phyloP scores from a whole-genome alignment of 2,113 vertebrate genomes.

The Gymnorhina tibicen region DNA sequence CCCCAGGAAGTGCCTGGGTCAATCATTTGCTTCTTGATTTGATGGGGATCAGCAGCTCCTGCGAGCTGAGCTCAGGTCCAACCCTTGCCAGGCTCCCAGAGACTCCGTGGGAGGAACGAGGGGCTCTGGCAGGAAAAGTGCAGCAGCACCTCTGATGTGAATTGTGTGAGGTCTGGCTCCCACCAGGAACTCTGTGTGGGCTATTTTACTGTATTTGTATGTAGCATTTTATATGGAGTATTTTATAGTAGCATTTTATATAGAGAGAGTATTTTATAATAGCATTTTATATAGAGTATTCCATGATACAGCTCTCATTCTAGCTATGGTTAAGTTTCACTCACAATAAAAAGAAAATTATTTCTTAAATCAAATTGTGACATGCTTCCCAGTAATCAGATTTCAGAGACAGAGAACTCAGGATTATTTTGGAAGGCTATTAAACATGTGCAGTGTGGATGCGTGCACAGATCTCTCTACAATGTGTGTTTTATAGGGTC shows the following conservation, averaged over 20 bases:
- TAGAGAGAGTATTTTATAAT: rapidly evolving
- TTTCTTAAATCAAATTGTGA: not conserved
- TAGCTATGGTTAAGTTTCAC: not conserved
- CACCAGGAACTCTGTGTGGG: not conserved
- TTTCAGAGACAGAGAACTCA: not conserved
- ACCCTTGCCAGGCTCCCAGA: not conserved
- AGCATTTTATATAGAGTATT: not conserved
- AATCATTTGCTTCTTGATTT: conserved; percentile 36
- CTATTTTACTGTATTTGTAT: rapidly evolving
- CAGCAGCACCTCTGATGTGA: not conserved
- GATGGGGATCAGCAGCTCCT: not conserved
- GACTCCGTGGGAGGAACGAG: not conserved
- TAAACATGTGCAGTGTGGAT: not conserved
- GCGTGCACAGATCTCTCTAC: rapidly evolving
- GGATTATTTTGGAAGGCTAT: not conserved
- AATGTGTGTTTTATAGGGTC: not conserved
- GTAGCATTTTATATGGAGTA: rapidly evolving
- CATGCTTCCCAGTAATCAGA: not conserved
- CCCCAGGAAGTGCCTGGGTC: conserved; percentile 10
- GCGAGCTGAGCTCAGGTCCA: not conserved
- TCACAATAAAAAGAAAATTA: not conserved
- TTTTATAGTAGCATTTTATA: not conserved
- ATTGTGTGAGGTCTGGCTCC: not conserved
- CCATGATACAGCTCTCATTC: not conserved
- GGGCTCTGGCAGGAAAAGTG: not conserved